A percentile compares a stretch with the other conserved stretches of the same genome.
Conservation (phyloP, 2,797 vertebrate genomes). For the Argya squamiceps region DNA sequence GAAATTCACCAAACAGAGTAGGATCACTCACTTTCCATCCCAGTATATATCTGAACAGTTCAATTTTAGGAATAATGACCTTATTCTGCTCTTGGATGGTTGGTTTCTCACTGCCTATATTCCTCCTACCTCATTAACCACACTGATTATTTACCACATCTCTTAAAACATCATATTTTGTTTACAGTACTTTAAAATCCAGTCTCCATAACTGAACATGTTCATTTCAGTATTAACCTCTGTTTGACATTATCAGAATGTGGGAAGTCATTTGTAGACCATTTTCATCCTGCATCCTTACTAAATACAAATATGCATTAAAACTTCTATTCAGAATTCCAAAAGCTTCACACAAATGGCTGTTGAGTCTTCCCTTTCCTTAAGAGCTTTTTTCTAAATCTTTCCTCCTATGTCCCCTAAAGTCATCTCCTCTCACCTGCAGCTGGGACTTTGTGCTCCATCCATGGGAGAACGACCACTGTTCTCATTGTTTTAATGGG, state of each 20-base stretch:
- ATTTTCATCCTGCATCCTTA: background rate
- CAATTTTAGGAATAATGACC: background rate
- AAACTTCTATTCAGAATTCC: background rate
- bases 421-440: background rate
- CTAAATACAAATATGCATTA: background rate
- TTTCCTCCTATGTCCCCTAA: background rate
- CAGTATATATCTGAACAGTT: background rate
- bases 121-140: background rate
- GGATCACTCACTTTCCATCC: background rate
- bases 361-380: background rate
- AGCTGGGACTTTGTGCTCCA: background rate
- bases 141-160: background rate
- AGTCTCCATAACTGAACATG: background rate
- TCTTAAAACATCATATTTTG: background rate
- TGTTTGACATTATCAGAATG: background rate
- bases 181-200: background rate
- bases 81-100: background rate
- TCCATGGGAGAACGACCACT: background rate
- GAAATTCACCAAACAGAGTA: background rate
- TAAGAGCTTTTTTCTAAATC: background rate
- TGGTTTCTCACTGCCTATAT: background rate
- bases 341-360: background rate
- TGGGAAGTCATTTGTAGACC: background rate
- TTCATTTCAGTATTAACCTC: background rate
- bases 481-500: background rate